Conservation (phyloP, 2,888 invertebrate species). For the Leptopilina myrica region DNA sequence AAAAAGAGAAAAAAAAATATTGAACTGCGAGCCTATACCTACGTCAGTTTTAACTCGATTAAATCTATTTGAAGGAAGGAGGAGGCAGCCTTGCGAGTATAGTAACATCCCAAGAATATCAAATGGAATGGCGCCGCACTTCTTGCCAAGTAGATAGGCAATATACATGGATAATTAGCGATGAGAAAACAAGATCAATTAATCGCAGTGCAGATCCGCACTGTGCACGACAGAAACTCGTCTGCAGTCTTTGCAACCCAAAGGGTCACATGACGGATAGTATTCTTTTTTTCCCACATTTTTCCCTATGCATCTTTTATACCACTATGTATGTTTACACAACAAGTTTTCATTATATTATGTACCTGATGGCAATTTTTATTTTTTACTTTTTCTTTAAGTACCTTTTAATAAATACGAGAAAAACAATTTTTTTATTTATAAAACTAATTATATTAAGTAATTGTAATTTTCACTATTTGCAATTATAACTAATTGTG, state of each 20-base stretch:
- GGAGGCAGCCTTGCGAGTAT: slow-evolving; percentile 21
- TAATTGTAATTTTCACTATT: no score
- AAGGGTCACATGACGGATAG: slow-evolving; percentile 23
- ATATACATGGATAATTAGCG: slow-evolving; percentile 41
- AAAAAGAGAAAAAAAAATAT: background rate
- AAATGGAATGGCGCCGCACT: slow-evolving; percentile 39
- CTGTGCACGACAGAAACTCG: slow-evolving; percentile 34
- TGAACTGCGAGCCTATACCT: slow-evolving; percentile 21
- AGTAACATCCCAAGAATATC: slow-evolving; percentile 34
- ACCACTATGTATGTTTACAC: background rate
- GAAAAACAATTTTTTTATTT: no score
- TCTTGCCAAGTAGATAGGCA: slow-evolving; percentile 39
- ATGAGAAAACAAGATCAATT: slow-evolving; percentile 39
- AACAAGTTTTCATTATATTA: background rate
- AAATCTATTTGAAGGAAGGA: slow-evolving; percentile 33
- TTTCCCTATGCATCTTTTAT: slow-evolving; percentile 7
- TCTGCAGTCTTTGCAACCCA: slow-evolving; percentile 28
- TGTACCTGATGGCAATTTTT: background rate
- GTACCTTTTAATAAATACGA: no score
- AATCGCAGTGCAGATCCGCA: slow-evolving; percentile 35
- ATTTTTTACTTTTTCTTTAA: background rate
- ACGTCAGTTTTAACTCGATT: slow-evolving; percentile 39
- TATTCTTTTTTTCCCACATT: background rate
- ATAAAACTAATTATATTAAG: no score
- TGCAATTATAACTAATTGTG: no score